Percentiles rank a stretch among this genome's conserved stretches.
phyloP scores from a whole-genome alignment of 2,113 vertebrate genomes.

The Pituophis catenifer region DNA sequence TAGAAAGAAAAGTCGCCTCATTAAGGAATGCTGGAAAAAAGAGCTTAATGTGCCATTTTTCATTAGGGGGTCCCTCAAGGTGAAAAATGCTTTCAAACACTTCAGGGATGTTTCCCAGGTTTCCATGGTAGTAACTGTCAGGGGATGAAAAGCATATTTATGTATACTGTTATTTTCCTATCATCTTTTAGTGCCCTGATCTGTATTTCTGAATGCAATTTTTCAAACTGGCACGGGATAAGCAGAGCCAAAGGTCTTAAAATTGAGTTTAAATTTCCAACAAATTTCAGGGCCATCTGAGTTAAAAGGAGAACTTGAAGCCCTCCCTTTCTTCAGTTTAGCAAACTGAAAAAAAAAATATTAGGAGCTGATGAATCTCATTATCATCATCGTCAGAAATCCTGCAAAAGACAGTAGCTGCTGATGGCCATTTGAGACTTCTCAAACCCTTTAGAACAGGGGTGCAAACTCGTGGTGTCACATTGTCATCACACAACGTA shows the following conservation, averaged over 20 bases:
- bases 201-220: neutral
- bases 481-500: too few species aligned
- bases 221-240: neutral
- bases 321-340: neutral
- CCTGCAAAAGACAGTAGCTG: neutral
- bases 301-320: neutral
- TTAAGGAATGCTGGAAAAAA: slow-evolving; percentile 26
- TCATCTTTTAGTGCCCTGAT: neutral
- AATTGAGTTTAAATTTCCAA: neutral
- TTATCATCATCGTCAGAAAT: neutral
- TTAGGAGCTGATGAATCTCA: neutral
- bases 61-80: neutral
- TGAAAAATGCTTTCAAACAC: neutral
- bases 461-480: too few species aligned
- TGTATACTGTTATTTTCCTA: neutral
- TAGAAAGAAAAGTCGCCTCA: slow-evolving; percentile 29
- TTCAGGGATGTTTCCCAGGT: neutral
- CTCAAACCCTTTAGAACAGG: neutral
- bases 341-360: neutral
- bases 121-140: neutral
- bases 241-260: neutral
- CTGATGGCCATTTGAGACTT: neutral
- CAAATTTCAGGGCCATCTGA: neutral
- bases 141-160: neutral
- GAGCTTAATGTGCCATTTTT: slow-evolving; percentile 32